Evolutionary conservation across 2,797 vertebrate species (phyloP).

Genomic region (Graptemys geographica): DNA sequence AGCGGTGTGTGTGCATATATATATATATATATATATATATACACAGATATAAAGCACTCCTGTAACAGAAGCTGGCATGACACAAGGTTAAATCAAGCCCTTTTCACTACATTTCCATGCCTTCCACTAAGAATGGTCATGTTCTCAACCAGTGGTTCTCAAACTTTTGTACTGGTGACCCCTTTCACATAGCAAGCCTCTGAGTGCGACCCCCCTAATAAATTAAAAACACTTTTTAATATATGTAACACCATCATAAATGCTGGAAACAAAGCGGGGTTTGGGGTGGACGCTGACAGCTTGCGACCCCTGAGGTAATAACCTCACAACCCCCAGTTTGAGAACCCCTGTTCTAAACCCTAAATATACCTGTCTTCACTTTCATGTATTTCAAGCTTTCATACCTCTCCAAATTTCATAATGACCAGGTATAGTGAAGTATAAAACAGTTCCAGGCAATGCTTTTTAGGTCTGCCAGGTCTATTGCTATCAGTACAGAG

Average conservation of each 20-base stretch:
- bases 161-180: too few species aligned
- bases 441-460: background rate
- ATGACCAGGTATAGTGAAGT: slow-evolving; percentile 24
- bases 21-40: background rate
- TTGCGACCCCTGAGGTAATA: too few species aligned
- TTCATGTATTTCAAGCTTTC: background rate
- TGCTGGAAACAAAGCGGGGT: too few species aligned
- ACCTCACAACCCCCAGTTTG: too few species aligned
- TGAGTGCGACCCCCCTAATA: too few species aligned
- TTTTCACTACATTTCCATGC: background rate
- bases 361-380: background rate
- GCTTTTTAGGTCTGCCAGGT: background rate
- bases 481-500: background rate
- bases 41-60: background rate
- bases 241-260: too few species aligned
- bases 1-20: background rate
- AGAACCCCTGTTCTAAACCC: background rate
- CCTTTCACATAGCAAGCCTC: too few species aligned
- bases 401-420: slow-evolving; percentile 12
- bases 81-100: background rate
- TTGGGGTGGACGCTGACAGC: too few species aligned
- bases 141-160: background rate
- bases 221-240: too few species aligned
- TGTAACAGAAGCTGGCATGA: slow-evolving; percentile 14
- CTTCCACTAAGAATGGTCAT: background rate